phyloP scores from a whole-genome alignment of 2,113 vertebrate species.

The Eulemur rufifrons region DNA sequence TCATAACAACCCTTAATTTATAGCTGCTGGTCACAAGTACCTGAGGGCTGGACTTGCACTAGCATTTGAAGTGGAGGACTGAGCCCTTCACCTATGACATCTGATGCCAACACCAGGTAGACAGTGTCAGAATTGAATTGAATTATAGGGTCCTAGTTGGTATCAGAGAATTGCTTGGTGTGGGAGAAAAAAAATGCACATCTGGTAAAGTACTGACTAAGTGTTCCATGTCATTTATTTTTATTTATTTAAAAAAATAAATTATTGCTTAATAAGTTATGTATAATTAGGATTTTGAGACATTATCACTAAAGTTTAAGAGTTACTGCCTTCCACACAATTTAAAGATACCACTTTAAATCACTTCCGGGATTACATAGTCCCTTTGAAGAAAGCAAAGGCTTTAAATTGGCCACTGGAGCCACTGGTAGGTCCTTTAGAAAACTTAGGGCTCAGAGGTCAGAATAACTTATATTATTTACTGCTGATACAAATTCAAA shows the following conservation, averaged over 20 bases:
- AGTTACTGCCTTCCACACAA: neutral
- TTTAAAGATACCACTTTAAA: slow-evolving; percentile 15
- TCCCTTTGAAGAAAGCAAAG: neutral
- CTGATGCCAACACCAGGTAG: neutral
- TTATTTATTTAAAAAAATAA: neutral
- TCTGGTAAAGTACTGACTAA: neutral
- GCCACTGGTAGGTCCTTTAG: neutral
- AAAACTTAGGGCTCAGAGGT: neutral
- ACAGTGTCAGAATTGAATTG: neutral
- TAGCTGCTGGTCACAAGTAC: neutral
- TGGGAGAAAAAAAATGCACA: neutral
- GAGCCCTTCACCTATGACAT: neutral
- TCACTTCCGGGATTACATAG: slow-evolving; percentile 12
- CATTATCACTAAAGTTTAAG: neutral
- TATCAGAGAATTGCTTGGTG: neutral
- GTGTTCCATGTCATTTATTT: neutral
- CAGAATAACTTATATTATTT: neutral
- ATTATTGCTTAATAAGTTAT: neutral
- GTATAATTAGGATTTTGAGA: neutral
- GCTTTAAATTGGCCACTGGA: neutral
- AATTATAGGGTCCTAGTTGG: neutral
- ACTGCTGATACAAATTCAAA: neutral
- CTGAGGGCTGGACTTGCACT: neutral
- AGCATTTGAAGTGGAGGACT: neutral
- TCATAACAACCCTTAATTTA: neutral